Conservation (phyloP, 2,113 vertebrate genomes). For the Malurus melanocephalus region DNA sequence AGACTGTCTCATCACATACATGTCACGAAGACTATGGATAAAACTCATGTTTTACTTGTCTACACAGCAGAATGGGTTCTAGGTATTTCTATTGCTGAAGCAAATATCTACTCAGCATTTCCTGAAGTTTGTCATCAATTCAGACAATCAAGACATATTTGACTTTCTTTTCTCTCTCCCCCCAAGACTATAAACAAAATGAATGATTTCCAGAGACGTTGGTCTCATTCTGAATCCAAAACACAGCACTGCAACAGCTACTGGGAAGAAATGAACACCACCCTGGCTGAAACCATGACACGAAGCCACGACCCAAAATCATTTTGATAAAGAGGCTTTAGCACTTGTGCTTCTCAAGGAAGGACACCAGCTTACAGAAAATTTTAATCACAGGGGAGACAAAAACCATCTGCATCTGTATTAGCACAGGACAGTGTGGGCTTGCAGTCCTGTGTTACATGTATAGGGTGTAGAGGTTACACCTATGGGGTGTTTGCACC, state of each 20-base stretch:
- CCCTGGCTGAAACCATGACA: background rate
- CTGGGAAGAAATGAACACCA: background rate
- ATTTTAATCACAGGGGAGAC: background rate
- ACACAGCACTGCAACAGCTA: background rate
- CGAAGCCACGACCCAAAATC: background rate
- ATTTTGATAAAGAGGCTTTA: background rate
- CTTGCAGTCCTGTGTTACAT: rapidly evolving
- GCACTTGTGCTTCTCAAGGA: background rate
- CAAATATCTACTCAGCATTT: background rate
- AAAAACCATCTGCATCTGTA: background rate
- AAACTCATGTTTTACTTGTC: background rate
- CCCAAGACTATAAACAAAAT: background rate
- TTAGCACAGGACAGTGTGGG: background rate
- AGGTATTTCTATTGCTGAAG: background rate
- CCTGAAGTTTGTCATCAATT: background rate
- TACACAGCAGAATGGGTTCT: background rate
- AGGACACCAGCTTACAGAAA: rapidly evolving
- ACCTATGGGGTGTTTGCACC: background rate
- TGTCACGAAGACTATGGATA: background rate
- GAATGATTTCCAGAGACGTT: background rate
- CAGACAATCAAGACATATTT: background rate
- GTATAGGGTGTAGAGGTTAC: too few relatives aligned
- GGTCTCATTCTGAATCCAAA: background rate
- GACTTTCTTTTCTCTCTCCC: background rate
- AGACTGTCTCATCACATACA: background rate